phyloP scores from a whole-genome alignment of 2,888 invertebrate species.

The Colostygia pectinataria region DNA sequence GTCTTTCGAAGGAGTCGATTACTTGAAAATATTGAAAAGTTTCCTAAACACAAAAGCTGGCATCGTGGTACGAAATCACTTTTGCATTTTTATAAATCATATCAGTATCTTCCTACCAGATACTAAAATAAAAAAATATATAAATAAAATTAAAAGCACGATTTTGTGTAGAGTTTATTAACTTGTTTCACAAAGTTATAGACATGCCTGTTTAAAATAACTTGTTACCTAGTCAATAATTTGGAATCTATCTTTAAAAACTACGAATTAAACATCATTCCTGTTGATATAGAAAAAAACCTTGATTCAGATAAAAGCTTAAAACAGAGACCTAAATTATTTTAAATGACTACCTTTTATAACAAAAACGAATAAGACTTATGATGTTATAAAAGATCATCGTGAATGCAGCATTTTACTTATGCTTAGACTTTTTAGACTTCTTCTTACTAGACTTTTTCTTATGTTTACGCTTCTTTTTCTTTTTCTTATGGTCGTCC shows the following conservation, averaged over 20 bases:
- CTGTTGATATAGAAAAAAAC: conserved; percentile 21
- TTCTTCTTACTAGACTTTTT: conserved; percentile 88
- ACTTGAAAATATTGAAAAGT: too few species aligned
- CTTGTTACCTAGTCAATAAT: conserved; percentile 32
- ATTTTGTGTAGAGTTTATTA: conserved; percentile 26
- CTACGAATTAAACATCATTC: conserved; percentile 26
- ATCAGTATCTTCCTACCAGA: too few species aligned
- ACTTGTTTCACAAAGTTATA: conserved; percentile 27
- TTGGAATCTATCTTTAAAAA: conserved; percentile 34
- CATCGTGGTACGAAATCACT: too few species aligned
- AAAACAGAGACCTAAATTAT: conserved; percentile 34
- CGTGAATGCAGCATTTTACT: conserved; percentile 46
- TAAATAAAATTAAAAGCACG: conserved; percentile 9
- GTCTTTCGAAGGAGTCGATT: too few species aligned
- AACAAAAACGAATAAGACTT: conserved; percentile 21
- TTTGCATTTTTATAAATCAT: too few species aligned
- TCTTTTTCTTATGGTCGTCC: conserved; percentile 86
- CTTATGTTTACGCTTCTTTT: conserved; percentile 87
- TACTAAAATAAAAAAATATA: too few species aligned
- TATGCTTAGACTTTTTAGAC: conserved; percentile 84
- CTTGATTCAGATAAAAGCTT: conserved; percentile 35
- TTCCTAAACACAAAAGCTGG: too few species aligned
- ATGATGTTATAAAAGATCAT: conserved; percentile 12
- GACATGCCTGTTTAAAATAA: conserved; percentile 24
- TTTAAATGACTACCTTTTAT: conserved; percentile 25